phyloP scores from a whole-genome alignment of 1,140 invertebrate species.

The Polypedilum pembai region DNA sequence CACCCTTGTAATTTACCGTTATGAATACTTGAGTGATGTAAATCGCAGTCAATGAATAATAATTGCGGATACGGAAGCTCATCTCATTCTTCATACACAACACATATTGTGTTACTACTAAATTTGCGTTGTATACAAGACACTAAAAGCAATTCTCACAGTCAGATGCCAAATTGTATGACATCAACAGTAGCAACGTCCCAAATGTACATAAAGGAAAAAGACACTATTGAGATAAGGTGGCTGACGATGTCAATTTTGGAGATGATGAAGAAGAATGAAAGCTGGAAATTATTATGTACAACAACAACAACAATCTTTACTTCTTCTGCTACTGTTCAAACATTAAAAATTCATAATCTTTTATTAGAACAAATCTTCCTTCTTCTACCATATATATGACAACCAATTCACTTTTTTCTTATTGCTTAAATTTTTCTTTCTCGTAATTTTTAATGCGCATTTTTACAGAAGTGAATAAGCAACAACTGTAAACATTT shows the following conservation, averaged over 20 bases:
- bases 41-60: slow-evolving; percentile 27
- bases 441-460: too few relatives aligned
- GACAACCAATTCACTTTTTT: too few relatives aligned
- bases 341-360: slow-evolving; percentile 26
- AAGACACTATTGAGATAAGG: background rate
- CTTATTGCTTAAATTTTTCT: too few relatives aligned
- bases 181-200: background rate
- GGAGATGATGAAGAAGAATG: too few relatives aligned
- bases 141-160: background rate
- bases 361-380: background rate
- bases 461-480: too few relatives aligned
- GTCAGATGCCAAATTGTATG: background rate
- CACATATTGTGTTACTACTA: background rate
- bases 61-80: slow-evolving; percentile 24
- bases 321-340: background rate
- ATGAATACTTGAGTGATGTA: slow-evolving; percentile 27
- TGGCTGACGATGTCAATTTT: too few relatives aligned
- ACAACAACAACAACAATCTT: slow-evolving; percentile 4
- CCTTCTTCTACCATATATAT: too few relatives aligned
- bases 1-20: background rate
- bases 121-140: background rate
- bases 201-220: background rate
- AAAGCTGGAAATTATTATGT: background rate
- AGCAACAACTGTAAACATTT: too few relatives aligned
- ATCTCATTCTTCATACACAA: background rate